Evolutionary conservation across 1,140 invertebrate species (phyloP).

Genomic region (Sweltsa coloradensis): DNA sequence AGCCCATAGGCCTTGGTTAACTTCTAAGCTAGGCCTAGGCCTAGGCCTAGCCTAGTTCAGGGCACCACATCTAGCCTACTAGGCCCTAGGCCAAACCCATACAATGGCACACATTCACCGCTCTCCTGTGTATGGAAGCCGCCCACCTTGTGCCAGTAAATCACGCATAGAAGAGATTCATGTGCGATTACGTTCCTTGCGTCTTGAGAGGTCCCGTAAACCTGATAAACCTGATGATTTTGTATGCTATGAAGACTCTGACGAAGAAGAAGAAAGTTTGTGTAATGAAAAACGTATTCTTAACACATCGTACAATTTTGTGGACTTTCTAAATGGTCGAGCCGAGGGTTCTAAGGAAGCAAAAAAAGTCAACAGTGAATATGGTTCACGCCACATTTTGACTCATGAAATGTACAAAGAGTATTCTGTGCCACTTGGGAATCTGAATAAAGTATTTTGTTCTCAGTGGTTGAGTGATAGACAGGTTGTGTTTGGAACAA

Average conservation of each 20-base stretch:
- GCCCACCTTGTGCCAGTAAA: constrained; percentile 55
- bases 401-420: constrained; percentile 81
- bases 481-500: constrained; percentile 91
- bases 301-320: constrained; percentile 71
- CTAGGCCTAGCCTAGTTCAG: too few species aligned
- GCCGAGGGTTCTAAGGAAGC: constrained; percentile 58
- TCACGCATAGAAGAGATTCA: constrained; percentile 58
- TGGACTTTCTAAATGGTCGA: constrained; percentile 65
- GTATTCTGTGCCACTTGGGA: constrained; percentile 64
- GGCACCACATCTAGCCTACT: too few species aligned
- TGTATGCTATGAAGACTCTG: constrained; percentile 73
- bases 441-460: constrained; percentile 93
- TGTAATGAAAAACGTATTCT: constrained; percentile 55
- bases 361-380: constrained; percentile 58
- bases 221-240: constrained; percentile 81
- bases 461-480: constrained; percentile 90
- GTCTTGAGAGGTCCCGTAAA: constrained; percentile 55
- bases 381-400: constrained; percentile 72
- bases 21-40: too few species aligned
- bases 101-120: constrained; percentile 41
- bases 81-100: too few species aligned
- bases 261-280: constrained; percentile 65
- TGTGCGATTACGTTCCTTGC: constrained; percentile 46
- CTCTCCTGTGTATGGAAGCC: constrained; percentile 44
- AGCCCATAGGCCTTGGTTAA: too few species aligned